These are phyloP conservation scores for Drosophila trapezifrons DNA, from an alignment of 1,140 invertebrate species.

Conservation along the genomic window DNA sequence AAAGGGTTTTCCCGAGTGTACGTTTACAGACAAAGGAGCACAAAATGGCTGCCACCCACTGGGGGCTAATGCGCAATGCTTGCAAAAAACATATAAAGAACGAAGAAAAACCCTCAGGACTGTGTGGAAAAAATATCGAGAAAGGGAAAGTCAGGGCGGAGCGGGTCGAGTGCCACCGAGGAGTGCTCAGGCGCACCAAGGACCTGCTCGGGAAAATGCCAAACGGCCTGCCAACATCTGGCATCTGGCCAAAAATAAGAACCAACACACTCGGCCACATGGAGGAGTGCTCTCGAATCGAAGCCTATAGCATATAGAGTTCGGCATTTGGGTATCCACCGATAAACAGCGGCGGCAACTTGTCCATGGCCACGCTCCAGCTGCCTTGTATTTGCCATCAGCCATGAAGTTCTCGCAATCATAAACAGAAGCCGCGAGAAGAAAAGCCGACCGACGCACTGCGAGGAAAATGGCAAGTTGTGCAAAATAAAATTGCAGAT, in stretches of 20 bases:
- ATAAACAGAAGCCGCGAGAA: slow-evolving; percentile 65
- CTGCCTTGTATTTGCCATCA: slow-evolving; percentile 43
- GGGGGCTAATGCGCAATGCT: slow-evolving; percentile 38
- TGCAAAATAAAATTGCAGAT: slow-evolving; percentile 28
- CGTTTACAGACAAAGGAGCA: slow-evolving; percentile 31
- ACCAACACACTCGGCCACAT: slow-evolving; percentile 28
- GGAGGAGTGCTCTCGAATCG: slow-evolving; percentile 33
- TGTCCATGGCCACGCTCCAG: slow-evolving; percentile 49
- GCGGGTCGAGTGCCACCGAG: slow-evolving; percentile 20
- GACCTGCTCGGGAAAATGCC: slow-evolving; percentile 33
- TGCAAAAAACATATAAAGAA: neutral
- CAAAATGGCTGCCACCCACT: slow-evolving; percentile 33
- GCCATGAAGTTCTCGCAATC: slow-evolving; percentile 53
- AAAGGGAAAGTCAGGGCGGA: slow-evolving; percentile 54
- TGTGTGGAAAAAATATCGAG: slow-evolving; percentile 17
- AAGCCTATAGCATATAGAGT: slow-evolving; percentile 8
- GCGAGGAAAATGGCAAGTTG: slow-evolving; percentile 15
- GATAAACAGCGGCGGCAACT: slow-evolving; percentile 55
- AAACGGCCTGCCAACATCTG: slow-evolving; percentile 32
- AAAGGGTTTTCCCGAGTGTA: slow-evolving; percentile 11
- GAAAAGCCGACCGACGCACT: slow-evolving; percentile 23
- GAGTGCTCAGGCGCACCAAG: slow-evolving; percentile 53
- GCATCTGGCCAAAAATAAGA: slow-evolving; percentile 35
- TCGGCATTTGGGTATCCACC: slow-evolving; percentile 43
- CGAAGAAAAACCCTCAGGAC: slow-evolving; percentile 34